Evolutionary conservation across 2,797 vertebrate genomes (phyloP).

Genomic region (Ctenopoma multispine): DNA sequence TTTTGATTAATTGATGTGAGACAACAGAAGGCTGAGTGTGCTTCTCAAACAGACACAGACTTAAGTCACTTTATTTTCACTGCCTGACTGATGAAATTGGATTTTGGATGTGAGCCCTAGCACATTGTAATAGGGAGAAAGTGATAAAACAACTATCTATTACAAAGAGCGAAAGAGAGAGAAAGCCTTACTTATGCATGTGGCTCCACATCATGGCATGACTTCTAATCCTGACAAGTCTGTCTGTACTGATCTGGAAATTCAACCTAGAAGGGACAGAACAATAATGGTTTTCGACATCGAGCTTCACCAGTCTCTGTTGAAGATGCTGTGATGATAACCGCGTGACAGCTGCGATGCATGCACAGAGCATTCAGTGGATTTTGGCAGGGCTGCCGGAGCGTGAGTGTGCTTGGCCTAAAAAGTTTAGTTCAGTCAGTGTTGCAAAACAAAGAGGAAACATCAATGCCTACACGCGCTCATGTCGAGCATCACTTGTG

Average conservation of each 20-base stretch:
- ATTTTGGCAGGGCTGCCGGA: conserved; percentile 43
- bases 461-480: conserved; percentile 42
- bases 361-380: conserved; percentile 41
- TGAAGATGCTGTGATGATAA: conserved; percentile 49
- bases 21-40: conserved; percentile 66
- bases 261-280: conserved; percentile 24
- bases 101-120: conserved; percentile 54
- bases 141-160: conserved; percentile 7
- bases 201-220: not conserved
- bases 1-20: conserved; percentile 76
- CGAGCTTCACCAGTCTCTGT: conserved; percentile 30
- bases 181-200: conserved; percentile 16
- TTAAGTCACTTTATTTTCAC: conserved; percentile 29
- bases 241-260: conserved; percentile 40
- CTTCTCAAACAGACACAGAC: conserved; percentile 54
- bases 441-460: conserved; percentile 52
- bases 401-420: conserved; percentile 41
- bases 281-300: conserved; percentile 29
- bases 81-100: conserved; percentile 52
- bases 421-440: conserved; percentile 41
- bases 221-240: conserved; percentile 16
- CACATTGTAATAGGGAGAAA: conserved; percentile 27
- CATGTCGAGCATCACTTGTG: conserved; percentile 42
- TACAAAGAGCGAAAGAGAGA: conserved; percentile 11
- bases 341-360: conserved; percentile 64